Evolutionary conservation across 2,113 vertebrate species (phyloP), one percentile per base, ranked within the genome.

Genomic region (Actenoides lindsayi): DNA sequence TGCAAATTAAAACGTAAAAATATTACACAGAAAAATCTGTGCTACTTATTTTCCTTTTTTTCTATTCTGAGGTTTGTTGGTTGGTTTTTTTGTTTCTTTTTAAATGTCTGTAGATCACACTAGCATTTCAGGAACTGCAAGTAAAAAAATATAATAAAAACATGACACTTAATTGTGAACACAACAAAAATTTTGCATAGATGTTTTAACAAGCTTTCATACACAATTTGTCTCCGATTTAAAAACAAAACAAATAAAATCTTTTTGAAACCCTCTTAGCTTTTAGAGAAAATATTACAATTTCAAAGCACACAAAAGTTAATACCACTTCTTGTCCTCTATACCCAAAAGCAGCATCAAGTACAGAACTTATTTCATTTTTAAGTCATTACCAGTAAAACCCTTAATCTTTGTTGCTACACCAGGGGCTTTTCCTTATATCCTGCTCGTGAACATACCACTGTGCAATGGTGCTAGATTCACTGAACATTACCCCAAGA

Each of bases 311-410:
- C 33, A 91, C 28, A 63, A 51, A 83, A 78, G 64, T 62, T 84
- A 89, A 46, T 71, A 78, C 42, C 17, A 31, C 19, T 82, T 84
- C 56, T 75, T 81, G 15, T 78, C 48, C 65, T 39, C 57, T 78
- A 64, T 33, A 67, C 37, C 19, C 56, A 75, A 87, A 91, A 37
- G 6, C 16, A 91, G n/a, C 19, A 75, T 3, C 42, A n/a, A 82
- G n/a, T 31, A 63, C 51, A 90, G 37, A 87, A 92, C 23, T 44
- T 24, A 82, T 92, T 95, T 85, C 37, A 71, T 62, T 95, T 87
- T 92, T 73, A 83, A 57, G 76, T 92, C 33, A 65, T 48, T 80
- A 19, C 31, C 70, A 79, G 24, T 37, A 83, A 87, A 88, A 33
- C 39, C 48, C 33, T 79, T 80, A 82, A 92, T 79, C 70, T 83